Percentiles rank a stretch among this genome's conserved stretches.
Conservation (phyloP, 2,888 invertebrate species). For the Drosophila meridionalis region DNA sequence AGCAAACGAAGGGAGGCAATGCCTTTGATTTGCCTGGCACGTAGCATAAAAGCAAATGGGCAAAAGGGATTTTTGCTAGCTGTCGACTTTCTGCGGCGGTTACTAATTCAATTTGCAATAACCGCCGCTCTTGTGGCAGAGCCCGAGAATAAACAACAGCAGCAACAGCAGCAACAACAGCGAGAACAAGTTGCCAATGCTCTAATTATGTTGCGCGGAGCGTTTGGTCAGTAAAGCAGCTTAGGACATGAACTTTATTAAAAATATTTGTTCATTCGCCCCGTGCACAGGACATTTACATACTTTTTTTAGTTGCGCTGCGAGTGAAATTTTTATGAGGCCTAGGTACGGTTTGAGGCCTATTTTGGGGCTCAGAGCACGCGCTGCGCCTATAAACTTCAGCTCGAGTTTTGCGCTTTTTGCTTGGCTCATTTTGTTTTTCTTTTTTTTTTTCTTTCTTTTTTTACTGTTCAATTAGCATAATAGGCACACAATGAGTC, state of each 20-base stretch:
- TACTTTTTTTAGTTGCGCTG: slow-evolving; percentile 57
- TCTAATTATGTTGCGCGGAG: slow-evolving; percentile 72
- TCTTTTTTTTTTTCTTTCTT: slow-evolving; percentile 50
- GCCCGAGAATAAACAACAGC: slow-evolving; percentile 5
- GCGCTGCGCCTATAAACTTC: slow-evolving; percentile 73
- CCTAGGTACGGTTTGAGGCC: slow-evolving; percentile 35
- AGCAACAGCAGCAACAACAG: slow-evolving; percentile 3
- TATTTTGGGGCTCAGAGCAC: slow-evolving; percentile 66
- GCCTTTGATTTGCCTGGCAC: slow-evolving; percentile 76
- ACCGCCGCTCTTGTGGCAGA: slow-evolving; percentile 54
- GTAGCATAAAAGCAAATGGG: slow-evolving; percentile 63
- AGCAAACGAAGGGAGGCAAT: slow-evolving; percentile 3
- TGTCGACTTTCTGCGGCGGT: slow-evolving; percentile 58
- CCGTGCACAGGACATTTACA: slow-evolving; percentile 60
- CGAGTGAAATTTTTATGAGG: slow-evolving; percentile 73
- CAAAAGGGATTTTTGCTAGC: slow-evolving; percentile 73
- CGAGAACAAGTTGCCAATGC: slow-evolving; percentile 35
- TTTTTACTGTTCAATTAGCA: slow-evolving; percentile 83
- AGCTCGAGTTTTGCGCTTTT: slow-evolving; percentile 31
- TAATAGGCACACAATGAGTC: slow-evolving; percentile 76
- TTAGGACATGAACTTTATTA: slow-evolving; percentile 75
- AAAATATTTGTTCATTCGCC: slow-evolving; percentile 73
- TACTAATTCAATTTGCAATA: slow-evolving; percentile 81
- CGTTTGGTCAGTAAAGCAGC: slow-evolving; percentile 73
- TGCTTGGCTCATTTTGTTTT: slow-evolving; percentile 28